phyloP scores from a whole-genome alignment of 2,797 vertebrate genomes.

The Anas acuta region DNA sequence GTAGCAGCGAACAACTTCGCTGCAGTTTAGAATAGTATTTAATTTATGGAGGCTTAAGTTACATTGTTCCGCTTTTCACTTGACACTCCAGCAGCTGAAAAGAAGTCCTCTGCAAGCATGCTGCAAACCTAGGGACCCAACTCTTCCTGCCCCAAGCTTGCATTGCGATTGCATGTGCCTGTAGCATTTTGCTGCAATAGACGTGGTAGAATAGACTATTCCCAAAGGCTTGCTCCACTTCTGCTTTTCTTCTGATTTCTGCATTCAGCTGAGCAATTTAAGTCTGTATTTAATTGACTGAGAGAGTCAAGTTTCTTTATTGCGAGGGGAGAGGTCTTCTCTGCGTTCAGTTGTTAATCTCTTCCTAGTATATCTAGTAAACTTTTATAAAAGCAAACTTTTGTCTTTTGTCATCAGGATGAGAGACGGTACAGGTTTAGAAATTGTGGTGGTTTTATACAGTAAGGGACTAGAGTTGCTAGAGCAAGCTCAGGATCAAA shows the following conservation, averaged over 20 bases:
- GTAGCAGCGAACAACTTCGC: constrained; percentile 12
- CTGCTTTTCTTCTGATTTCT: constrained; percentile 28
- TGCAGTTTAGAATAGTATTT: constrained; percentile 17
- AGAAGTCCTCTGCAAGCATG: background rate
- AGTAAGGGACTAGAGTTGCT: background rate
- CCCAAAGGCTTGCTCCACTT: background rate
- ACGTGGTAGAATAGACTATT: background rate
- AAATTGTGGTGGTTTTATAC: background rate
- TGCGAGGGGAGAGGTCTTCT: background rate
- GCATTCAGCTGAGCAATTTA: background rate
- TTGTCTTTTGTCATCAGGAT: background rate
- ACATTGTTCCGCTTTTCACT: background rate
- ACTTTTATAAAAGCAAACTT: background rate
- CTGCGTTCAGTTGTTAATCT: background rate
- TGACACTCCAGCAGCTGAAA: background rate
- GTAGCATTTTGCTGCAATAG: background rate
- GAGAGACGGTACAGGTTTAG: background rate
- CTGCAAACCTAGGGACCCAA: background rate
- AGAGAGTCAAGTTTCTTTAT: background rate
- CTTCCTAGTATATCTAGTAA: background rate
- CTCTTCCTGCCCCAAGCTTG: background rate
- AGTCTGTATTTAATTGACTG: background rate
- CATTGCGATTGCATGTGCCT: background rate
- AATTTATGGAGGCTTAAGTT: constrained; percentile 8
- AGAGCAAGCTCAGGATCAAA: background rate